A percentile compares a stretch with the other conserved stretches of the same genome.
Conservation (phyloP, 2,888 invertebrate species). For the Drosophila limbata region DNA sequence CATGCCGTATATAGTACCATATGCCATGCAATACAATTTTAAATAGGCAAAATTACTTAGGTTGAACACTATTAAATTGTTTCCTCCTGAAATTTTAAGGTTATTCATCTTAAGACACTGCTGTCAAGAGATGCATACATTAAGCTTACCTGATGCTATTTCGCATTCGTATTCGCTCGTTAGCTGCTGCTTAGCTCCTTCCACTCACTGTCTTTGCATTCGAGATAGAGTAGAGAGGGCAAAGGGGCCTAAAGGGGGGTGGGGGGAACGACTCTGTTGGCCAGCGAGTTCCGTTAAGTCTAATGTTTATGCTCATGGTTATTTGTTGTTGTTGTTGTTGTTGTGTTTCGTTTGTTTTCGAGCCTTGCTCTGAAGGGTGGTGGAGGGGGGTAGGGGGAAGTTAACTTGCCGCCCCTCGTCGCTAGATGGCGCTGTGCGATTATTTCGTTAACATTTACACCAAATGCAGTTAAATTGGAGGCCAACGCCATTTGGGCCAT, state of each 20-base stretch:
- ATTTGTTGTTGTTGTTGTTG: constrained; percentile 36
- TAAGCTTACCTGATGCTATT: constrained; percentile 18
- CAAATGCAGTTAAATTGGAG: constrained; percentile 65
- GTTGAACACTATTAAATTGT: neutral
- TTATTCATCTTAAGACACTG: constrained; percentile 8
- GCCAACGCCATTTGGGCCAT: constrained; percentile 47
- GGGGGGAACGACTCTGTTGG: constrained; percentile 1
- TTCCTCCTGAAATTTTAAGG: neutral
- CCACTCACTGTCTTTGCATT: neutral
- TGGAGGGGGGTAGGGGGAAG: neutral
- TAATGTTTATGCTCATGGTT: constrained; percentile 58
- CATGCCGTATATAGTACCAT: neutral
- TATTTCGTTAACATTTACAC: constrained; percentile 72
- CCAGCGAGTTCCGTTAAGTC: constrained; percentile 11
- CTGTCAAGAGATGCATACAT: constrained; percentile 7
- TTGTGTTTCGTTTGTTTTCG: constrained; percentile 15
- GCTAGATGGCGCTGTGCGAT: constrained; percentile 65
- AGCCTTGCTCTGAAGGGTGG: neutral
- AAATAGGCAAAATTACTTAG: neutral
- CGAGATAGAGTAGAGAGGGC: neutral
- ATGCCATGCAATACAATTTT: neutral
- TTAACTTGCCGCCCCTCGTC: constrained; percentile 11
- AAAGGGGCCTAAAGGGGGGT: neutral
- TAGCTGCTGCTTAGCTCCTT: neutral
- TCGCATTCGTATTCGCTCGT: constrained; percentile 7